phyloP scores from a whole-genome alignment of 1,140 invertebrate species.

The Drosophila nannoptera region DNA sequence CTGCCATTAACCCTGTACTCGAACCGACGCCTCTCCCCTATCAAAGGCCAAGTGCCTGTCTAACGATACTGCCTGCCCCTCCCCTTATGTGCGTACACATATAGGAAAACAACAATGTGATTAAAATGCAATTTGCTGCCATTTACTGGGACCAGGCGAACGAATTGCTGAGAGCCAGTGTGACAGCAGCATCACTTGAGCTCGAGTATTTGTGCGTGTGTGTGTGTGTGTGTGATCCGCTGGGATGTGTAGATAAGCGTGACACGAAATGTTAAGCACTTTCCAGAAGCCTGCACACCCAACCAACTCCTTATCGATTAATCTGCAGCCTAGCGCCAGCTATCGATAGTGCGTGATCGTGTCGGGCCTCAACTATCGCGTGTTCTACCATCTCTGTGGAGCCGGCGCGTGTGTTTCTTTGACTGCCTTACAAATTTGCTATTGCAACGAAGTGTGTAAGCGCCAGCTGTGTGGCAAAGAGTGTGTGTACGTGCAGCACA shows the following conservation, averaged over 20 bases:
- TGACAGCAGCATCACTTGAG: neutral
- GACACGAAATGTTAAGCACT: neutral
- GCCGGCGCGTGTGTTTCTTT: neutral
- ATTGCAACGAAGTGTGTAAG: constrained; percentile 22
- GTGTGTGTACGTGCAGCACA: constrained; percentile 11
- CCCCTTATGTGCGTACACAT: constrained; percentile 4
- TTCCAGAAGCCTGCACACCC: no score
- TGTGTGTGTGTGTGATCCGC: constrained; percentile 1
- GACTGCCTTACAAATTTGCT: constrained; percentile 24
- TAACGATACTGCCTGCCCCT: constrained; percentile 3
- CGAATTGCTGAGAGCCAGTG: constrained; percentile 45
- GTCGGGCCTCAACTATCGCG: neutral
- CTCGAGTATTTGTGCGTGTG: constrained; percentile 3
- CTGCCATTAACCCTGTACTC: neutral
- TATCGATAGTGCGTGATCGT: neutral
- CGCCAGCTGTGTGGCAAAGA: constrained; percentile 3
- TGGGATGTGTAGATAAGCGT: constrained; percentile 1
- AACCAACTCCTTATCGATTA: no score
- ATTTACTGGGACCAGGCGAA: constrained; percentile 56
- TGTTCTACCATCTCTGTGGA: constrained; percentile 4
- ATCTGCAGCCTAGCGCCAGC: no score
- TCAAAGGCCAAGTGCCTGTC: neutral
- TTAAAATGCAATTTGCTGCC: constrained; percentile 74
- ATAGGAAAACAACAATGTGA: constrained; percentile 61
- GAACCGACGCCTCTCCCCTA: neutral